Base-by-base conservation (phyloP, 2,797 vertebrate species). In the Acestrorhynchus altus region DNA sequence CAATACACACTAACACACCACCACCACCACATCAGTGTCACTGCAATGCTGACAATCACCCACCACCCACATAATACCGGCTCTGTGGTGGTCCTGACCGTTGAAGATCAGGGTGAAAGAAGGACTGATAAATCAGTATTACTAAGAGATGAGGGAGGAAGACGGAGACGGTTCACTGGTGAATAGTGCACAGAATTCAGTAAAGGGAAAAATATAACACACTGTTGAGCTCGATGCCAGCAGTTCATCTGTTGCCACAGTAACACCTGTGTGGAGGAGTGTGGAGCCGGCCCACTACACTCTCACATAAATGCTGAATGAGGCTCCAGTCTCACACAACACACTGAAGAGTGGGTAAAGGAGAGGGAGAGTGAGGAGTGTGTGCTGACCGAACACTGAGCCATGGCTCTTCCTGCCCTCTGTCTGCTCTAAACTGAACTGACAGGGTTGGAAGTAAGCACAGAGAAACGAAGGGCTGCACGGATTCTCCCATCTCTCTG, bases 181-280 rank as follows among this genome's bases (percentile, higher is more conserved):
- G n/a, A n/a, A n/a, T n/a, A n/a, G n/a, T n/a, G n/a, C n/a, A 68
- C 11, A 60, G 40, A 60, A 49, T 68, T 76, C n/a, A 60, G 40
- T 52, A 24, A 72, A 31, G 16, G 39, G 80, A 66, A 61, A 47
- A 35, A 35, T 35, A 35, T 35, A 2, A 74, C 77, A 26, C 4
- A 51, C 49, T 76, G 42, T 61, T 65, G 46, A 46, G 22, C 24
- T 74, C 65, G 47, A 72, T 56, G 66, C 42, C 47, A 66, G 79
- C 60, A 22, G 42, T 65, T 57, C 65, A 77, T 56, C 73, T 69
- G 87, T 87, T 88, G 86, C 85, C 87, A 89, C 86, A 83, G 86
- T 84, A 87, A 89, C 86, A 81, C 74, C 51, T 63, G 76, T 79
- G 81, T 81, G 80, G 81, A 83, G 79, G 79, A 81, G 80, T 74